A percentile compares a stretch with the other conserved stretches of the same genome.
phyloP scores from a whole-genome alignment of 2,113 vertebrate genomes.

The Morone chrysops region DNA sequence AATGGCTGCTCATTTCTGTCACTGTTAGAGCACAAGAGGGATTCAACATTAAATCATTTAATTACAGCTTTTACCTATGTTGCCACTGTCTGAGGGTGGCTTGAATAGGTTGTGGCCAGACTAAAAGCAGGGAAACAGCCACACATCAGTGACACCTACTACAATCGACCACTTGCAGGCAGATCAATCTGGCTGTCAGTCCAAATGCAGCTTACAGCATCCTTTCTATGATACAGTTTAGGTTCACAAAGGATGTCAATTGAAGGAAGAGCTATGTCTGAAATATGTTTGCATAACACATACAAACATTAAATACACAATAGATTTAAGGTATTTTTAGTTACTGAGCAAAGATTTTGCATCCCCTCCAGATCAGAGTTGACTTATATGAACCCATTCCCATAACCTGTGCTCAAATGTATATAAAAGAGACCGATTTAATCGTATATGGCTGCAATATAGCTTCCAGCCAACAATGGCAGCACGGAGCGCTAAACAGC shows the following conservation, averaged over 20 bases:
- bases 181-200: conserved; percentile 18
- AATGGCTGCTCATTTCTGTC: not conserved
- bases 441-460: too few relatives aligned
- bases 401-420: not conserved
- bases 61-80: not conserved
- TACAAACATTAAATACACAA: not conserved
- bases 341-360: not conserved
- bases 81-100: not conserved
- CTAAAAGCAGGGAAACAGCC: not conserved
- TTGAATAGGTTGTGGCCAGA: not conserved
- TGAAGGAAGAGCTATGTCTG: not conserved
- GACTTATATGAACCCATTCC: not conserved
- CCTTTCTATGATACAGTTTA: not conserved
- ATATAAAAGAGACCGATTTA: too few relatives aligned
- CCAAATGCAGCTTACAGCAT: conserved; percentile 1
- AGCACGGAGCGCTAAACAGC: too few relatives aligned
- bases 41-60: not conserved
- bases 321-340: too few relatives aligned
- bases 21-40: not conserved
- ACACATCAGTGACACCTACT: not conserved
- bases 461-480: too few relatives aligned
- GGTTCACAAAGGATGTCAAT: not conserved
- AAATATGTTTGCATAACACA: too few relatives aligned
- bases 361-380: not conserved
- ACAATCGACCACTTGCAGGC: not conserved